These are phyloP conservation scores for Boulengeromyrus knoepffleri DNA, from an alignment of 2,113 vertebrate species.

Conservation along the genomic window DNA sequence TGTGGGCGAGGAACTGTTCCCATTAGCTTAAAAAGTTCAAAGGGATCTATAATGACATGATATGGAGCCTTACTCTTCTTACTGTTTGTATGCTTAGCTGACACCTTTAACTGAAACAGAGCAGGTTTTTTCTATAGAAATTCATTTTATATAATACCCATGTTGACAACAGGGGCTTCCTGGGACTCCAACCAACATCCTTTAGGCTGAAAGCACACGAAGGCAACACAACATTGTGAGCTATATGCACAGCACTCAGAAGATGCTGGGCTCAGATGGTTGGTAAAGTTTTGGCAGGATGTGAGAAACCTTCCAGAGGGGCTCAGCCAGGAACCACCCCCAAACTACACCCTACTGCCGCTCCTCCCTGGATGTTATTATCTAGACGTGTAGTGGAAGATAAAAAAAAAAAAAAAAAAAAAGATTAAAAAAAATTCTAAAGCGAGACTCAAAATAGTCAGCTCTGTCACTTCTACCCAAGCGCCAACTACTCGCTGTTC, in stretches of 20 bases:
- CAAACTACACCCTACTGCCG: neutral
- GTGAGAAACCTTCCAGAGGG: neutral
- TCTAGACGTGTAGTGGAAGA: neutral
- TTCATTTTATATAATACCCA: neutral
- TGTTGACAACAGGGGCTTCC: neutral
- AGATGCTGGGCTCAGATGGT: neutral
- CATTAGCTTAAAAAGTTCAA: neutral
- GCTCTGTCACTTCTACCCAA: neutral
- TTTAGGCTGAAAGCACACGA: neutral
- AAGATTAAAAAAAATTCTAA: neutral
- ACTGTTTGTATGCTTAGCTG: neutral
- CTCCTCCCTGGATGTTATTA: neutral
- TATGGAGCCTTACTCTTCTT: neutral
- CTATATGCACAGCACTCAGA: neutral
- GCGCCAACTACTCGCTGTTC: neutral
- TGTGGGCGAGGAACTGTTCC: neutral
- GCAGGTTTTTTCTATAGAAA: neutral
- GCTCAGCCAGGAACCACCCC: neutral
- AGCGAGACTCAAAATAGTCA: neutral
- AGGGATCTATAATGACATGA: neutral
- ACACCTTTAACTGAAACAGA: neutral
- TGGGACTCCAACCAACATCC: neutral
- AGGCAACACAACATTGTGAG: neutral
- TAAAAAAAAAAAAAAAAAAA: neutral
- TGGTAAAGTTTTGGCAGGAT: neutral